Evolutionary conservation across 2,888 invertebrate genomes (phyloP).

Genomic region (Ypsolopha sequella): DNA sequence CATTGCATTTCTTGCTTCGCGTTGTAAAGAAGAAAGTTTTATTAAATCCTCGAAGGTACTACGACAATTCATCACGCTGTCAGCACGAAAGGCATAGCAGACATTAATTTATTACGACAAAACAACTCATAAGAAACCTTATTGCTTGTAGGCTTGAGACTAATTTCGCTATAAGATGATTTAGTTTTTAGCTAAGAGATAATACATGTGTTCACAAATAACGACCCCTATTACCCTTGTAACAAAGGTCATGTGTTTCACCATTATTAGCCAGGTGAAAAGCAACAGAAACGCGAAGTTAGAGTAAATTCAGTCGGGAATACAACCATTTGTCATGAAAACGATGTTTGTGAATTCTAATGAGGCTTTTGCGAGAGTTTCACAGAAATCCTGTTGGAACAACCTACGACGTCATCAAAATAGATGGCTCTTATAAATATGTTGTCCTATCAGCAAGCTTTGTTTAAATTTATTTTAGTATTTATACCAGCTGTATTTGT

Average conservation of each 20-base stretch:
- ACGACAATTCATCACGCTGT: constrained; percentile 51
- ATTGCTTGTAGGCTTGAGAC: background rate
- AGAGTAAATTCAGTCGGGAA: constrained; percentile 25
- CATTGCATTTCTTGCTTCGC: no score
- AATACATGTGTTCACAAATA: background rate
- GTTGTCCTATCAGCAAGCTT: no score
- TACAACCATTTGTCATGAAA: constrained; percentile 43
- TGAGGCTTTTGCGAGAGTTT: constrained; percentile 5
- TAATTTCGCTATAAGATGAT: background rate
- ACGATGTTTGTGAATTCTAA: constrained; percentile 39
- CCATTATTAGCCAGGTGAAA: constrained; percentile 18
- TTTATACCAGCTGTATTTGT: no score
- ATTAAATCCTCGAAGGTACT: constrained; percentile 36
- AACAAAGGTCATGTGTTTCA: constrained; percentile 13
- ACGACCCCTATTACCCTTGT: constrained; percentile 3
- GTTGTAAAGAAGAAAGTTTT: constrained; percentile 3
- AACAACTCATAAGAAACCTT: background rate
- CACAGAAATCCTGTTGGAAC: no score
- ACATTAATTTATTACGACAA: background rate
- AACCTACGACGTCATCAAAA: no score
- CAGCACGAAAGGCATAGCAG: constrained; percentile 12
- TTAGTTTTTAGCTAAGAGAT: background rate
- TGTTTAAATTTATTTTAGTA: no score
- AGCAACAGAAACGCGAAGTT: constrained; percentile 17
- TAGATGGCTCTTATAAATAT: no score